Conservation (phyloP, 2,113 vertebrate species). For the Australoheros scitulus region DNA sequence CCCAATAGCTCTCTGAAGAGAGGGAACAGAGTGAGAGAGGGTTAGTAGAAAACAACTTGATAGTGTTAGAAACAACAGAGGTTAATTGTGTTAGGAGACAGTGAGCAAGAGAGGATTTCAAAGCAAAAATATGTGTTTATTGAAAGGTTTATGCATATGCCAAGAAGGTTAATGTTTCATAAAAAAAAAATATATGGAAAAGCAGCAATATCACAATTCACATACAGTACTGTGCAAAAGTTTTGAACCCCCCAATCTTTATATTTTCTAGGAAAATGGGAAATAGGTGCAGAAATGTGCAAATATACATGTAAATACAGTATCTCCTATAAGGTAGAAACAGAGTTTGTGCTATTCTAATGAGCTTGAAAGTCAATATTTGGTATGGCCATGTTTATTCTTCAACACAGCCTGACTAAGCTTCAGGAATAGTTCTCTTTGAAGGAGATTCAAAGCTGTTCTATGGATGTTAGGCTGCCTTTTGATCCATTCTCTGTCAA, state of each 20-base stretch:
- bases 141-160: background rate
- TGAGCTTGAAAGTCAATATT: background rate
- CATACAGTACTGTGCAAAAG: background rate
- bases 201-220: background rate
- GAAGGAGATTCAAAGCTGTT: background rate
- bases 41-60: constrained; percentile 80
- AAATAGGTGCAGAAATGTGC: background rate
- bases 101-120: background rate
- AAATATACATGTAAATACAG: background rate
- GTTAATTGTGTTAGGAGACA: constrained; percentile 4
- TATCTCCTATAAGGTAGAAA: background rate
- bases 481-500: background rate
- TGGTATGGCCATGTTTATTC: background rate
- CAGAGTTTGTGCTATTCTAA: background rate
- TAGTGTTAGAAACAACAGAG: constrained; percentile 7
- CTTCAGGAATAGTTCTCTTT: background rate
- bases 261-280: background rate
- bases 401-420: background rate
- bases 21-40: constrained; percentile 84
- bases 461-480: background rate
- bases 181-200: background rate
- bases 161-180: background rate
- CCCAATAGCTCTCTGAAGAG: constrained; percentile 96
- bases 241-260: background rate
- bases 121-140: background rate